Base-by-base conservation (phyloP, 2,888 invertebrate species). In the Drosophila anomelani region DNA sequence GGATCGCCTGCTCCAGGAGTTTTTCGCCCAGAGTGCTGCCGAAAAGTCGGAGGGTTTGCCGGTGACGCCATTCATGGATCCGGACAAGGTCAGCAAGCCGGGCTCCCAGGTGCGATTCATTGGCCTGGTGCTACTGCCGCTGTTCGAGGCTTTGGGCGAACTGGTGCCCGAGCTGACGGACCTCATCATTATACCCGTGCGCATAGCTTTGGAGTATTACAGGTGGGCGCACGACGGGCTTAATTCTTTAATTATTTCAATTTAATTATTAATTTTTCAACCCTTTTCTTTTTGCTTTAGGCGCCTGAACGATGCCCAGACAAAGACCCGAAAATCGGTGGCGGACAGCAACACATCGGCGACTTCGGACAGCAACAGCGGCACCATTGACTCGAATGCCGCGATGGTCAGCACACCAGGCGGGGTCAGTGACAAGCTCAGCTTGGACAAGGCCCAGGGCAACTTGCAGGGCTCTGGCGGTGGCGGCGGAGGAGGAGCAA, bases 51-150 rank as follows among this genome's bases (percentile, higher is more conserved):
- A 96, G 92, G 96, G 96, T 12, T 93, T 97, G 75, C 96, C 96
- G 6, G 96, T 97, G 34, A 96, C 96, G 32, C 96, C 97, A 0
- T 96, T 97, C 91, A 97, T 97, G 96, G 97, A 97, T 92, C 94
- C 96, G 38, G 96, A 96, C 79, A 96, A 96, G 93, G 96, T 96
- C 61, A 96, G 96, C 70, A 96, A 96, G 91, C 96, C 96, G 5
- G 96, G 96, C 20, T 96, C 96, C 2, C 96, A 97, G 91, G 96
- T 96, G 90, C 96, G 96, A 60, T 97, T 97, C 92, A 97, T 97
- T 91, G 96, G 96, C 51, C 94, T 96, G 87, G 96, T 97, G 47
- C 93, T 97, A 53, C 93, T 97, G 85, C 97, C 97, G 17, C 93
- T 97, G 46, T 96, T 96, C 91, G 96, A 96, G 92, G 95, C 96